These are phyloP conservation scores for Alces alces DNA, from an alignment of 2,113 vertebrate genomes.

Conservation along the genomic window DNA sequence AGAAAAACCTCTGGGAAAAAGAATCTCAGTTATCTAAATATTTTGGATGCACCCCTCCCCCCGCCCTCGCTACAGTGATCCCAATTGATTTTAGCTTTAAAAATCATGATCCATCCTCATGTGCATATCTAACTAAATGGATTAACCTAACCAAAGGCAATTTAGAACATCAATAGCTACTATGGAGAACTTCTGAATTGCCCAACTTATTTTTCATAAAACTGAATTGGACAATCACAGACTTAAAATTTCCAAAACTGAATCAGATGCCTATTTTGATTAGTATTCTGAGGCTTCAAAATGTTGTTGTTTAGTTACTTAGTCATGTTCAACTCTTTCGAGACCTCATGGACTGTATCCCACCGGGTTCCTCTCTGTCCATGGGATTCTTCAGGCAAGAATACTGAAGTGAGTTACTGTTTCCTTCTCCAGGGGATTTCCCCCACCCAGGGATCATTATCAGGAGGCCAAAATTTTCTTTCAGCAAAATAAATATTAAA, in stretches of 20 bases:
- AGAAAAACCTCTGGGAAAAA: background rate
- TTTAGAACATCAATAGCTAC: background rate
- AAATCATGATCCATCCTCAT: background rate
- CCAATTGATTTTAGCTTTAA: background rate
- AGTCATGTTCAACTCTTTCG: no score
- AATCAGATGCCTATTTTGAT: background rate
- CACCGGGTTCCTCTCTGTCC: no score
- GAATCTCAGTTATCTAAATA: background rate
- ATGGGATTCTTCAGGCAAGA: no score
- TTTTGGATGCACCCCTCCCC: fast-evolving
- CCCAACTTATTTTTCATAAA: background rate
- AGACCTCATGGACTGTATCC: no score
- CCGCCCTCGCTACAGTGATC: background rate
- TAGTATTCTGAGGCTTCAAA: background rate
- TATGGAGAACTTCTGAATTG: background rate
- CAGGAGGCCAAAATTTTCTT: background rate
- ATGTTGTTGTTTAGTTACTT: background rate
- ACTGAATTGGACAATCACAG: background rate
- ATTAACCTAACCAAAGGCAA: background rate
- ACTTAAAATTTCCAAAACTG: background rate
- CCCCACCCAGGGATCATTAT: background rate
- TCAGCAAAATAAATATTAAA: background rate
- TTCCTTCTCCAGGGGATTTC: no score
- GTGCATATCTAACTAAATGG: background rate
- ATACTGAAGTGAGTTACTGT: no score